These are phyloP conservation scores for Cotesia glomerata DNA, from an alignment of 1,140 invertebrate species.

Conservation along the genomic window DNA sequence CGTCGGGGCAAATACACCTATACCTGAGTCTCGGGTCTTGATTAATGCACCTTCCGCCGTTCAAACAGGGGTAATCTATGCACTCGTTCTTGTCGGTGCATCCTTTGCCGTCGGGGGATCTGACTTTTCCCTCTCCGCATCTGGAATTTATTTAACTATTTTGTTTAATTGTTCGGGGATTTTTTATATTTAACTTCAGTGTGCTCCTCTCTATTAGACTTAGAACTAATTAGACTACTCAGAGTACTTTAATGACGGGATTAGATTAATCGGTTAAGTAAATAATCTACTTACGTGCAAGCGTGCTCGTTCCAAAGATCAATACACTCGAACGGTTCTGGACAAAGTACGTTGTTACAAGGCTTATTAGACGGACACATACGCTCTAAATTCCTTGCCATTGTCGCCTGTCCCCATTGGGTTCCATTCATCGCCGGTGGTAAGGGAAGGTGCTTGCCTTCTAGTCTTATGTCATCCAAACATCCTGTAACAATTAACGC, in stretches of 20 bases:
- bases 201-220: no score
- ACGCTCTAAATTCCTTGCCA: conserved; percentile 86
- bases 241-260: no score
- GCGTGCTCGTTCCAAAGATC: conserved; percentile 97
- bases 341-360: conserved; percentile 89
- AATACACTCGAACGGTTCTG: conserved; percentile 92
- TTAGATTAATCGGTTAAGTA: not conserved
- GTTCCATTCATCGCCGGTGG: conserved; percentile 92
- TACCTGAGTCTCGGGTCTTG: conserved; percentile 83
- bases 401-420: conserved; percentile 92
- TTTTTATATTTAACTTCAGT: not conserved
- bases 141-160: conserved; percentile 58
- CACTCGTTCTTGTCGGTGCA: conserved; percentile 95
- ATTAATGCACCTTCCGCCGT: conserved; percentile 88
- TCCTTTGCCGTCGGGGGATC: conserved; percentile 86
- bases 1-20: conserved; percentile 84
- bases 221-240: not conserved
- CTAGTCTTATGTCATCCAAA: conserved; percentile 84
- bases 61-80: conserved; percentile 88
- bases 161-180: not conserved
- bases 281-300: conserved; percentile 85
- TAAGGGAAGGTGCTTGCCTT: conserved; percentile 89
- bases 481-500: conserved; percentile 67
- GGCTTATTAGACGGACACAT: conserved; percentile 94
- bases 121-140: conserved; percentile 88